Conservation (phyloP, 2,113 vertebrate genomes). For the Alethe diademata region DNA sequence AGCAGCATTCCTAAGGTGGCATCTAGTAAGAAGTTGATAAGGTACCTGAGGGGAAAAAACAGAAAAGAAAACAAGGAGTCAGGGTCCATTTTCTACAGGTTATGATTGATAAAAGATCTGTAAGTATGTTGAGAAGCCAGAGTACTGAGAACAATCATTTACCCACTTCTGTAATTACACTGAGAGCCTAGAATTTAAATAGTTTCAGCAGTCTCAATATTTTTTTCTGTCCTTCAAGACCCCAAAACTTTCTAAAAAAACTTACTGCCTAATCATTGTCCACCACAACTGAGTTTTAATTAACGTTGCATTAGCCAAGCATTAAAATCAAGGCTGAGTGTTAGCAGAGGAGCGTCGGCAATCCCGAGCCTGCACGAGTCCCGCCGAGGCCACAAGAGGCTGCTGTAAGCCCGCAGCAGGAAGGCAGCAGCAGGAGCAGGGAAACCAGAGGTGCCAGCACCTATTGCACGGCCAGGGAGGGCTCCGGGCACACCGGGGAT, state of each 20-base stretch:
- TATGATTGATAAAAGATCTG: neutral
- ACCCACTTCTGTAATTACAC: neutral
- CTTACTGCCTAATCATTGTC: neutral
- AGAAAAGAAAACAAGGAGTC: neutral
- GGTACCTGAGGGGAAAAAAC: slow-evolving; percentile 81
- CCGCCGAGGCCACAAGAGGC: slow-evolving; percentile 54
- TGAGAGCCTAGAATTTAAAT: neutral
- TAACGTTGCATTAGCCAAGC: accelerated
- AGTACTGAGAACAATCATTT: neutral
- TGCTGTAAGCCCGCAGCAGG: slow-evolving; percentile 28
- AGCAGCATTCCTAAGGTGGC: slow-evolving; percentile 96
- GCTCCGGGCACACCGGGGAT: accelerated
- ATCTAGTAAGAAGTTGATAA: slow-evolving; percentile 97
- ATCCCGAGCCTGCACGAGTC: neutral
- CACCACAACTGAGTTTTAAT: neutral
- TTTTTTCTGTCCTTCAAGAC: neutral
- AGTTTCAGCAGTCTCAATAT: neutral
- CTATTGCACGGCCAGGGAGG: accelerated
- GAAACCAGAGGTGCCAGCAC: neutral
- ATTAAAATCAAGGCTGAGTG: neutral
- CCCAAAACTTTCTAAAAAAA: neutral
- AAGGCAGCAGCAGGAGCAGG: neutral
- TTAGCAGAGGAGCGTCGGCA: neutral
- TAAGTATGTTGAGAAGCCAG: neutral
- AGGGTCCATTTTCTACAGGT: neutral